Evolutionary conservation across 2,888 invertebrate species (phyloP).

Genomic region (Anthophora plumipes): DNA sequence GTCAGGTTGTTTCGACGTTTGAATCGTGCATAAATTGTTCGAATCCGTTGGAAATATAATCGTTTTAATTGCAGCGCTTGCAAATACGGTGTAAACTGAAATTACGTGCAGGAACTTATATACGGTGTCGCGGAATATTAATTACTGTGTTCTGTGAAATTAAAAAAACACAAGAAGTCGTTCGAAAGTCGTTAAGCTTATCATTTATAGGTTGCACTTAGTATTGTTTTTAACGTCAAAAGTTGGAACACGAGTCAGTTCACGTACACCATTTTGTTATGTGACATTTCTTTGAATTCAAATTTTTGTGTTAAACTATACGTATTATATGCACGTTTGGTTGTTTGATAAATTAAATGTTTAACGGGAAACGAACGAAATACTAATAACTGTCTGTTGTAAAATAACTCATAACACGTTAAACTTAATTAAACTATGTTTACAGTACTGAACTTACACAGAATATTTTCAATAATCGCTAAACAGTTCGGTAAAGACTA

Average conservation of each 20-base stretch:
- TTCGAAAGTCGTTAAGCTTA: neutral
- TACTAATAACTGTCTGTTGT: neutral
- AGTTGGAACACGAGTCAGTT: neutral
- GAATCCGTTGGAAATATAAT: neutral
- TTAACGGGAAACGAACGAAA: neutral
- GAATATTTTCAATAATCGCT: neutral
- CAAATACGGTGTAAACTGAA: neutral
- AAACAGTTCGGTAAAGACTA: neutral
- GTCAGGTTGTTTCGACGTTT: neutral
- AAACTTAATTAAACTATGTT: neutral
- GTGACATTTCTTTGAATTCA: neutral
- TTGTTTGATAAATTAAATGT: neutral
- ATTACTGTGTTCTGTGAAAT: neutral
- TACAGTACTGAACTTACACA: slow-evolving; percentile 13
- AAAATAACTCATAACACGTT: neutral
- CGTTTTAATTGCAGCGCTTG: neutral
- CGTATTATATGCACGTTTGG: neutral
- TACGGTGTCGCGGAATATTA: neutral
- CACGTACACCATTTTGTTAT: slow-evolving; percentile 2
- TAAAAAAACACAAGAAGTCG: neutral
- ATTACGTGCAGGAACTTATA: neutral
- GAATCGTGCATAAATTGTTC: neutral
- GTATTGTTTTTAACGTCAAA: neutral
- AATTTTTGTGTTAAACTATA: neutral
- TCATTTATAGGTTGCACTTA: neutral